phyloP scores from a whole-genome alignment of 2,113 vertebrate genomes.

The Syngnathoides biaculeatus region DNA sequence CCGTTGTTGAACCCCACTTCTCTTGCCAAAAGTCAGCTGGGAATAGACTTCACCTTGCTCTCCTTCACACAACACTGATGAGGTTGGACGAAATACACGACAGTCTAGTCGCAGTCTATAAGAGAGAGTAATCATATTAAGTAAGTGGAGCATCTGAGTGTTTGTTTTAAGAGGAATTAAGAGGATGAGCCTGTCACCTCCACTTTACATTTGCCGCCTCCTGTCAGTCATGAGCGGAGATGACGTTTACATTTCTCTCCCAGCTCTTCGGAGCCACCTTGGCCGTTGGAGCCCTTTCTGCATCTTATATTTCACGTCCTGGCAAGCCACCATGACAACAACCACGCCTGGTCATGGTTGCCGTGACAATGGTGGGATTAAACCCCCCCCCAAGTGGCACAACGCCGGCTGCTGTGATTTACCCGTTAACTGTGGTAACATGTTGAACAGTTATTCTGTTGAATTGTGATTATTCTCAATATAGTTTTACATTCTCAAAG shows the following conservation, averaged over 20 bases:
- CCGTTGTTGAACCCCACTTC: no score
- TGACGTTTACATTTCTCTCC: not conserved
- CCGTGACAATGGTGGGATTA: not conserved
- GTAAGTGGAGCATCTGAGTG: constrained; percentile 2
- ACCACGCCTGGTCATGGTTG: not conserved
- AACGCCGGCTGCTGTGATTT: not conserved
- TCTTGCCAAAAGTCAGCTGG: not conserved
- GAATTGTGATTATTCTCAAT: not conserved
- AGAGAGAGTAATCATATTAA: not conserved
- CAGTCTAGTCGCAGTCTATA: not conserved
- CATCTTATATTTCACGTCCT: not conserved
- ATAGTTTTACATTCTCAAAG: not conserved
- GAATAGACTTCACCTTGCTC: no score
- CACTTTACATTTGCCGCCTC: not conserved
- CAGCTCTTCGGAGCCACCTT: not conserved
- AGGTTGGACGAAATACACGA: not conserved
- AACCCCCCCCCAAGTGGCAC: not conserved
- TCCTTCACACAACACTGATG: not conserved
- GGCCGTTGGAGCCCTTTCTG: not conserved
- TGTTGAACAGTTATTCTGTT: not conserved
- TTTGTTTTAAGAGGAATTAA: not conserved
- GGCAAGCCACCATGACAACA: not conserved
- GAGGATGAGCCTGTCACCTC: constrained; percentile 4
- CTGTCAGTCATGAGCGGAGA: not conserved
- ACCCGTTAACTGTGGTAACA: not conserved